These are phyloP conservation scores for Oligia fasciuncula DNA, from an alignment of 2,888 invertebrate species.

Conservation along the genomic window DNA sequence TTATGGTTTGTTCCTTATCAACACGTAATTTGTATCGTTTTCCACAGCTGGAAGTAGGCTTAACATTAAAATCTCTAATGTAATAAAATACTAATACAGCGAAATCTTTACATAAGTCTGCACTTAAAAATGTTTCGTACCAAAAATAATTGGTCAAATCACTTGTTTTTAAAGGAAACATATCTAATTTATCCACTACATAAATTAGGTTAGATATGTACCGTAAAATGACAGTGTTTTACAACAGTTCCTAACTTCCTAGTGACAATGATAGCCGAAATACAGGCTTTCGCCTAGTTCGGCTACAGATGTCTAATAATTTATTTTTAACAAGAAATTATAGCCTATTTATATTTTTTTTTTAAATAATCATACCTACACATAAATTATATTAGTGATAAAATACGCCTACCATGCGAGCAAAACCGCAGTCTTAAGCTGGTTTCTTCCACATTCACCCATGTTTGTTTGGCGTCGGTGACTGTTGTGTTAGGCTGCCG, in stretches of 20 bases:
- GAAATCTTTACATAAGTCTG: background rate
- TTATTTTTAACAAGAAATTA: background rate
- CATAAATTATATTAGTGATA: background rate
- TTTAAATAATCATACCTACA: no score
- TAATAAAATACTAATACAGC: background rate
- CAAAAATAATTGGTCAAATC: background rate
- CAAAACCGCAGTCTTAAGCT: conserved; percentile 37
- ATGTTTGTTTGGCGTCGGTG: conserved; percentile 70
- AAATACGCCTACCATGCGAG: background rate
- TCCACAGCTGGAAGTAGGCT: background rate
- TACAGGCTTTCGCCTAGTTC: background rate
- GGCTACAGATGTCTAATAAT: background rate
- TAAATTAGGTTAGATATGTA: background rate
- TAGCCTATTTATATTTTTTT: no score
- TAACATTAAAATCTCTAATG: no score
- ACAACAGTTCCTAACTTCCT: background rate
- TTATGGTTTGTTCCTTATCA: background rate
- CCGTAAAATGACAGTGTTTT: background rate
- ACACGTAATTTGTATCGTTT: background rate
- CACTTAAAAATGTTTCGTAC: background rate
- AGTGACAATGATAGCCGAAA: background rate
- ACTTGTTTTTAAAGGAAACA: background rate
- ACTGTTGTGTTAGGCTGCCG: conserved; percentile 85
- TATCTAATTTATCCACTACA: background rate
- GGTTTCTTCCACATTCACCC: conserved; percentile 55